A percentile compares a stretch with the other conserved stretches of the same genome.
Conservation (phyloP, 2,797 vertebrate species). For the Chromobotia macracanthus region DNA sequence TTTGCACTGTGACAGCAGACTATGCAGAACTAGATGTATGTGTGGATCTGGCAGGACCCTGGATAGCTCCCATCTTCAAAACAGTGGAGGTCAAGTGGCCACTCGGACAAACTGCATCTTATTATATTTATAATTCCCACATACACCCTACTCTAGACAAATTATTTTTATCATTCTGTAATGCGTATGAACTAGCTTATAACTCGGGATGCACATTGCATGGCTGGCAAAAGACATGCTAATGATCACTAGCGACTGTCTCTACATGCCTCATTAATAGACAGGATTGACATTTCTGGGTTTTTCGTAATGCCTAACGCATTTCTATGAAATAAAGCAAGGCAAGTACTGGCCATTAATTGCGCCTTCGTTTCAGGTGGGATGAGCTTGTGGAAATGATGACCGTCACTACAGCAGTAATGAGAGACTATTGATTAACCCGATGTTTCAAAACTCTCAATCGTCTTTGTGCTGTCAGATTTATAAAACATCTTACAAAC, state of each 20-base stretch:
- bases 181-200: constrained; percentile 10
- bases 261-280: constrained; percentile 69
- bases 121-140: constrained; percentile 62
- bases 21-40: neutral
- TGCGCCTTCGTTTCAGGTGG: constrained; percentile 64
- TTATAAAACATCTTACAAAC: constrained; percentile 15
- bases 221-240: constrained; percentile 61
- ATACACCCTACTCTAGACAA: neutral
- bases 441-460: constrained; percentile 25
- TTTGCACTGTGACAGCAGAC: neutral
- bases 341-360: constrained; percentile 58
- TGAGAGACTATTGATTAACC: constrained; percentile 59
- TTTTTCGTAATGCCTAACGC: constrained; percentile 62
- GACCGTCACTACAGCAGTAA: constrained; percentile 34
- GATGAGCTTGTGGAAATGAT: constrained; percentile 74
- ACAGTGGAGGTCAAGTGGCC: constrained; percentile 21
- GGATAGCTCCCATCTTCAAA: constrained; percentile 69
- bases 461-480: constrained; percentile 51
- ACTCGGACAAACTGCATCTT: constrained; percentile 35
- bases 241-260: constrained; percentile 63
- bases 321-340: constrained; percentile 39
- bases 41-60: constrained; percentile 65
- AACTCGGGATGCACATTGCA: constrained; percentile 47
- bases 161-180: neutral
- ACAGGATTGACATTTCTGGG: constrained; percentile 69